A percentile compares a stretch with the other conserved stretches of the same genome.
Evolutionary conservation across 2,113 vertebrate species (phyloP).

Genomic region (Lamprotornis superbus): DNA sequence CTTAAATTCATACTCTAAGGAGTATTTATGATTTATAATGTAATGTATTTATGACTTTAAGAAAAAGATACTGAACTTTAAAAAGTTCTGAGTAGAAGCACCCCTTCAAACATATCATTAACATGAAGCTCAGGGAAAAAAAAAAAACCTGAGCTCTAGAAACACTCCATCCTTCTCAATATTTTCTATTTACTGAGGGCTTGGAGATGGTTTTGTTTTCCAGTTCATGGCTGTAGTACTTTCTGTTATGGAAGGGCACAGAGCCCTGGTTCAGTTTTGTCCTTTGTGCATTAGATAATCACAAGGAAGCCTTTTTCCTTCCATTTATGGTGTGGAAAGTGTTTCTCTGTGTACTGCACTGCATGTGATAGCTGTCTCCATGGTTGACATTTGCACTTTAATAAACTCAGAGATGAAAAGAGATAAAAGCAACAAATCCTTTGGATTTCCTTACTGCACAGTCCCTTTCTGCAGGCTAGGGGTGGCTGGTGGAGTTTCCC

Average conservation of each 20-base stretch:
- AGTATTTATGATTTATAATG: not conserved
- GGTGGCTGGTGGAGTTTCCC: not conserved
- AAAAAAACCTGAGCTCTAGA: not conserved
- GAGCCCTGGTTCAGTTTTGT: constrained; percentile 66
- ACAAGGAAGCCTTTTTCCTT: constrained; percentile 30
- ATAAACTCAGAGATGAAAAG: constrained; percentile 60
- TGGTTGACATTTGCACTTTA: constrained; percentile 68
- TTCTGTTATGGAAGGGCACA: not conserved
- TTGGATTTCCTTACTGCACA: not conserved
- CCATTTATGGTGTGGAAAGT: constrained; percentile 38
- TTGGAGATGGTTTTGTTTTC: not conserved
- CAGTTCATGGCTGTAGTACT: not conserved
- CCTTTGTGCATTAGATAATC: constrained; percentile 49
- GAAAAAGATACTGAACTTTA: not conserved
- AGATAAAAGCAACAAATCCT: constrained; percentile 14
- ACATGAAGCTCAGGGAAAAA: not conserved
- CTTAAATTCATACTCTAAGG: not conserved
- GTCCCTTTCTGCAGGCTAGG: not conserved
- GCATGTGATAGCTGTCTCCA: constrained; percentile 58
- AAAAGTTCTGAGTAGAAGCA: not conserved
- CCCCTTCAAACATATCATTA: not conserved
- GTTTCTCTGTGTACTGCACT: constrained; percentile 35
- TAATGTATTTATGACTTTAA: not conserved
- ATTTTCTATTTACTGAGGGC: not conserved
- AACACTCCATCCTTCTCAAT: not conserved